Base-by-base conservation (phyloP, 2,888 invertebrate species). In the Xestia c-nigrum region DNA sequence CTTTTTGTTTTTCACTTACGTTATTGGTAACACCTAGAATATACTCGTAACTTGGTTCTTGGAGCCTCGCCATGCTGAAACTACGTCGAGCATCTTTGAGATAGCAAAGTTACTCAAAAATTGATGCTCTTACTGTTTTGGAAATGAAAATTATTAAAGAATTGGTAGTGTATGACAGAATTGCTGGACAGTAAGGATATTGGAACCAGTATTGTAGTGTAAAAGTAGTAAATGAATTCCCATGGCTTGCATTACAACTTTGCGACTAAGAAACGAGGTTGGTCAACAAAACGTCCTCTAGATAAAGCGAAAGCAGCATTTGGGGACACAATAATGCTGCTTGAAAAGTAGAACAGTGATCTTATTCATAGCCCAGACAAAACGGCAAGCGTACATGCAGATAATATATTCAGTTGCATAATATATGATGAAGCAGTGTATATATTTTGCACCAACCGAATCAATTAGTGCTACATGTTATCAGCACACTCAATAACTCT, bases 401-500 rank as follows among this genome's bases (percentile, higher is more conserved):
- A 81, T 76, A 70, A 72, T 50, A 52, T 61, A 65, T 75, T 64
- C 52, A 80, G 47, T 59, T n/a, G n/a, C 24, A 71, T 55, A 31
- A 64, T 43, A 64, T 70, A 64, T 57, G 14, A 31, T 7, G 59
- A 64, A 70, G 40, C 31, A 43, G 4, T 55, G 5, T 61, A 3
- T 69, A 81, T 69, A 68, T 38, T 72, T 78, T 72, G 71, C 64
- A 69, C 52, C 69, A 72, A 85, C 71, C 1, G 21, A 84, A 85
- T 84, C 85, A 85, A 85, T 87, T 87, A 86, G 81, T 76, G 70
- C 57, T 50, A 79, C 76, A 50, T 73, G 59, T 70, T 87, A 87
- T 88, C 87, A 64, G 38, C 10, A 14, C 63, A 67, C 19, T 46
- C 75, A 80, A 81, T 87, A 86, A 88, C 70, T 87, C 80, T 83